phyloP scores from a whole-genome alignment of 1,140 invertebrate species.

The Temnothorax curvispinosus region DNA sequence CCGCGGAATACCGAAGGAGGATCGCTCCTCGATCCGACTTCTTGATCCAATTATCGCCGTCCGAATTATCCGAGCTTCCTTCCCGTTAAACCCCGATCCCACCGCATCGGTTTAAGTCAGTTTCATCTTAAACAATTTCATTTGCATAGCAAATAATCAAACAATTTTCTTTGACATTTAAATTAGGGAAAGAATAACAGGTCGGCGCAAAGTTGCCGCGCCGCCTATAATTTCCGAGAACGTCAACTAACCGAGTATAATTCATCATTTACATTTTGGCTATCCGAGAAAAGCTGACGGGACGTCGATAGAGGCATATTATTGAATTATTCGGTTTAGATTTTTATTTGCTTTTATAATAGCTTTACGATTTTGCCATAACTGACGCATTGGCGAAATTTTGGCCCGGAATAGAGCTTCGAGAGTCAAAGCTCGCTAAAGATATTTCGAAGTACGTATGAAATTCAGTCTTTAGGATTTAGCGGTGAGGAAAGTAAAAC shows the following conservation, averaged over 20 bases:
- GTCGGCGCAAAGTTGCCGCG: constrained; percentile 55
- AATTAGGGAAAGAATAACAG: constrained; percentile 78
- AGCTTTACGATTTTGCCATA: background rate
- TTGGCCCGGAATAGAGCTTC: background rate
- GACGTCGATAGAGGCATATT: background rate
- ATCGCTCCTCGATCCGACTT: constrained; percentile 74
- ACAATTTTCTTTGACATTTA: constrained; percentile 85
- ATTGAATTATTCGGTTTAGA: background rate
- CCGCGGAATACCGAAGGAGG: constrained; percentile 53
- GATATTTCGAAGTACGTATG: background rate
- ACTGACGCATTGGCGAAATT: background rate
- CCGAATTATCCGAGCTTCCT: constrained; percentile 73
- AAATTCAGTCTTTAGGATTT: constrained; percentile 50
- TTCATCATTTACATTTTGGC: constrained; percentile 72
- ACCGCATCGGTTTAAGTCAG: constrained; percentile 69
- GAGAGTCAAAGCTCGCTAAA: background rate
- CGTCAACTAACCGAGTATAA: constrained; percentile 77
- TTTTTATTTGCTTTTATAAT: background rate
- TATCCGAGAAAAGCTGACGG: background rate
- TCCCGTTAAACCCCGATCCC: constrained; percentile 63
- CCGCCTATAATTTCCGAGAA: constrained; percentile 77
- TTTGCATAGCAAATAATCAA: constrained; percentile 85
- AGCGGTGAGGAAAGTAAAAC: background rate
- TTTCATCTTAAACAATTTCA: constrained; percentile 84
- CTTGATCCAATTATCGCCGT: constrained; percentile 80